Evolutionary conservation across 1,140 invertebrate species (phyloP).

Genomic region (Zaprionus africanus): DNA sequence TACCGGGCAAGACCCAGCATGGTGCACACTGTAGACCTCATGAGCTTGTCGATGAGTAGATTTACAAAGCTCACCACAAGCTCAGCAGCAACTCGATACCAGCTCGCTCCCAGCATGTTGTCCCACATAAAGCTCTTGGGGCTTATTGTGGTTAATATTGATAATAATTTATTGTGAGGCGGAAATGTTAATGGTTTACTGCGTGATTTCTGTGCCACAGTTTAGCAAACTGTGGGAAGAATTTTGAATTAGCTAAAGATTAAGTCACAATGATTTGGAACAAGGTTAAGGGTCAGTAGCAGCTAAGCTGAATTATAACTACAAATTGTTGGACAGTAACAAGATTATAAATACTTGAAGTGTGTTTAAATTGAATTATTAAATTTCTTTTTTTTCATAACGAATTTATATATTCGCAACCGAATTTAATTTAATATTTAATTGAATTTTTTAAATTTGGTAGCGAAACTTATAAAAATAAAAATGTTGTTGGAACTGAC

Average conservation of each 20-base stretch:
- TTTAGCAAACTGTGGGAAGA: neutral
- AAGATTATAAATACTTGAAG: neutral
- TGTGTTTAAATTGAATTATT: too few relatives aligned
- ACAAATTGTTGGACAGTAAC: neutral
- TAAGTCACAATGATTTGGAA: neutral
- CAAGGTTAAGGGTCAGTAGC: neutral
- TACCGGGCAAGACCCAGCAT: conserved; percentile 4
- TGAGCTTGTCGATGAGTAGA: conserved; percentile 32
- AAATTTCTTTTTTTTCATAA: too few relatives aligned
- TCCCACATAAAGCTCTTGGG: conserved; percentile 37
- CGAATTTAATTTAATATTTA: too few relatives aligned
- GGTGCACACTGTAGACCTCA: conserved; percentile 10
- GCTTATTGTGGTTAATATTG: conserved; percentile 23
- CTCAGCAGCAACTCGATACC: neutral
- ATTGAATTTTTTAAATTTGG: too few relatives aligned
- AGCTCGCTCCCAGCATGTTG: conserved; percentile 37
- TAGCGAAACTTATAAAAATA: too few relatives aligned
- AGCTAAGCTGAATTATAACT: neutral
- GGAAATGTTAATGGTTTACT: conserved; percentile 31
- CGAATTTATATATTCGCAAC: too few relatives aligned
- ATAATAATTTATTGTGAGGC: conserved; percentile 39
- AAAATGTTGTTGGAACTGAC: too few relatives aligned
- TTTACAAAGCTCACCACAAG: conserved; percentile 36
- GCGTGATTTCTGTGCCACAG: neutral
- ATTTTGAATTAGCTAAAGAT: neutral